Percentiles rank a stretch among this genome's conserved stretches.
Conservation (phyloP, 2,113 vertebrate genomes). For the Calyptommatus sinebrachiatus region DNA sequence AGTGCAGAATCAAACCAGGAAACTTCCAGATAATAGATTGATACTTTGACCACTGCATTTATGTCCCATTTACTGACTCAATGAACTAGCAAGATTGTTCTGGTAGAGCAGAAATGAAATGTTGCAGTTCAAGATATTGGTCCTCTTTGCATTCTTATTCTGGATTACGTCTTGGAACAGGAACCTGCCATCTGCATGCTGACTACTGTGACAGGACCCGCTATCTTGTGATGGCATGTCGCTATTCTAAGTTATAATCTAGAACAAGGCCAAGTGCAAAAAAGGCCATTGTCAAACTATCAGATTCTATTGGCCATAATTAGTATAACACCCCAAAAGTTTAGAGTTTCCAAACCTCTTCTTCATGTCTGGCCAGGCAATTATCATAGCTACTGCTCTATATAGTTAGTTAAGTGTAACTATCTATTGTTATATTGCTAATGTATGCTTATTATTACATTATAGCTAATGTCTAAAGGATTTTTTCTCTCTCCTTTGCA, state of each 20-base stretch:
- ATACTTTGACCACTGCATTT: too few relatives aligned
- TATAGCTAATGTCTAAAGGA: too few relatives aligned
- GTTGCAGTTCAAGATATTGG: background rate
- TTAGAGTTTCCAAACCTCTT: background rate
- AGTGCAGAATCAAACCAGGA: too few relatives aligned
- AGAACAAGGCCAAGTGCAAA: too few relatives aligned
- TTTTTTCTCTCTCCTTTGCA: too few relatives aligned
- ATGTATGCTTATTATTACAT: background rate
- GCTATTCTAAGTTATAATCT: too few relatives aligned
- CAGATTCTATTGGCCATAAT: background rate
- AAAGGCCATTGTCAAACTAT: background rate
- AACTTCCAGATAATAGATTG: too few relatives aligned
- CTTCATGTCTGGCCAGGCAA: background rate
- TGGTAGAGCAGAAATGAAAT: background rate
- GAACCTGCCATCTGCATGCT: too few relatives aligned
- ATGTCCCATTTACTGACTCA: background rate
- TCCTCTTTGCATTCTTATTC: too few relatives aligned
- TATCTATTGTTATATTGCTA: background rate
- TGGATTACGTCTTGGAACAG: too few relatives aligned
- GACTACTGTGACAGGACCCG: too few relatives aligned
- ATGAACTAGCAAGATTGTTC: background rate
- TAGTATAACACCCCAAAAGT: background rate
- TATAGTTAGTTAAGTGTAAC: background rate
- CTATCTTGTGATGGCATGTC: too few relatives aligned
- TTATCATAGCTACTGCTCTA: background rate